A percentile compares a stretch with the other conserved stretches of the same genome.
Conservation (phyloP, 2,113 vertebrate species). For the Aythya baeri region DNA sequence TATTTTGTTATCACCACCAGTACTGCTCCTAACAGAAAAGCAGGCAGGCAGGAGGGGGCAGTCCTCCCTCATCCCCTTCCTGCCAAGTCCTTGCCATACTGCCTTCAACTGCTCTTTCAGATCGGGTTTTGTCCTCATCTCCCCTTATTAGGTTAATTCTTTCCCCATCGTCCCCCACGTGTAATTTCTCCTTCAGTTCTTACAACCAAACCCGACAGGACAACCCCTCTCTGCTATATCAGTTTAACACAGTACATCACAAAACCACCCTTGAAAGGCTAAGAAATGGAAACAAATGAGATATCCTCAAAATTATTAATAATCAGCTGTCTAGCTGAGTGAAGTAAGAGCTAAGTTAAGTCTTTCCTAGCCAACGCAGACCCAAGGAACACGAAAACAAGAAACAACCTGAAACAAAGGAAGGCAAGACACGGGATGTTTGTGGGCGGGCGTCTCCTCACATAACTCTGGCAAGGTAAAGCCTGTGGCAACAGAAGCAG, state of each 20-base stretch:
- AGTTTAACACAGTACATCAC: fast-evolving
- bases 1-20: background rate
- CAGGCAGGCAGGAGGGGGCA: background rate
- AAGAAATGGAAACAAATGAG: background rate
- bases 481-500: background rate
- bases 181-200: background rate
- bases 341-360: background rate
- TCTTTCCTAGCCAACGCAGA: background rate
- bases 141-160: background rate
- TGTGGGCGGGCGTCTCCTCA: background rate
- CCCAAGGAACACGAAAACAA: slow-evolving; percentile 20
- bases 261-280: background rate
- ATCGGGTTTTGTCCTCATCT: background rate
- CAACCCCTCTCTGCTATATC: background rate
- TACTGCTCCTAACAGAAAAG: background rate
- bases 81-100: background rate
- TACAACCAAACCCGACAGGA: background rate
- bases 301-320: background rate
- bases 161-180: fast-evolving
- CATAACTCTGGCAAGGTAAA: slow-evolving; percentile 19
- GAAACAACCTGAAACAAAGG: background rate
- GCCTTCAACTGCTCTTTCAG: background rate
- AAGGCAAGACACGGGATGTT: background rate
- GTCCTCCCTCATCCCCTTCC: background rate
- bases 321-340: background rate